These are phyloP conservation scores for Holotrichia oblita DNA, from an alignment of 1,140 invertebrate genomes.

Conservation along the genomic window DNA sequence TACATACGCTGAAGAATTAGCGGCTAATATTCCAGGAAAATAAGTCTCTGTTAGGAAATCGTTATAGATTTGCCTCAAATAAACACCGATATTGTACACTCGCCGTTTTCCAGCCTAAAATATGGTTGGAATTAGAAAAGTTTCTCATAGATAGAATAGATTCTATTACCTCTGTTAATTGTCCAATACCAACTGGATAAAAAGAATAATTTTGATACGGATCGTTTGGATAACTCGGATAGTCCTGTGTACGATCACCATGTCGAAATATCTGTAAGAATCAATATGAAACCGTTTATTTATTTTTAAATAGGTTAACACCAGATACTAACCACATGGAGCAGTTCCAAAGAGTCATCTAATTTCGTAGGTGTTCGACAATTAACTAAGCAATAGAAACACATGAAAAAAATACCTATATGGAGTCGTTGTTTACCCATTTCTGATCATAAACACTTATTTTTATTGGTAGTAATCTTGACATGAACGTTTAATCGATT, in stretches of 20 bases:
- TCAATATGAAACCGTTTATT: too few relatives aligned
- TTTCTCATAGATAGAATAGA: too few relatives aligned
- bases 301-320: too few relatives aligned
- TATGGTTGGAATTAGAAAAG: background rate
- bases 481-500: background rate
- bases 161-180: slow-evolving; percentile 62
- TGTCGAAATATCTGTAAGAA: slow-evolving; percentile 79
- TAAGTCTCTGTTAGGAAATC: slow-evolving; percentile 62
- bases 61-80: slow-evolving; percentile 59
- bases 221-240: slow-evolving; percentile 48
- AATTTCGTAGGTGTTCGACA: background rate
- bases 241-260: slow-evolving; percentile 74
- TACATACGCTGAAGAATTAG: slow-evolving; percentile 67
- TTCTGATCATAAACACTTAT: background rate
- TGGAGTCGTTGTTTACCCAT: background rate
- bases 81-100: slow-evolving; percentile 61
- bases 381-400: background rate
- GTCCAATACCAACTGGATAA: slow-evolving; percentile 24
- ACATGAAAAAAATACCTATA: background rate
- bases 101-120: slow-evolving; percentile 58
- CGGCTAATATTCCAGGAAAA: slow-evolving; percentile 59
- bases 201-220: slow-evolving; percentile 4
- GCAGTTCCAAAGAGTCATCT: background rate
- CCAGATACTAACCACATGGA: slow-evolving; percentile 38
- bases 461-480: background rate